Evolutionary conservation across 2,113 vertebrate species (phyloP), one percentile per base, ranked within the genome.

Genomic region (Alligator mississippiensis): DNA sequence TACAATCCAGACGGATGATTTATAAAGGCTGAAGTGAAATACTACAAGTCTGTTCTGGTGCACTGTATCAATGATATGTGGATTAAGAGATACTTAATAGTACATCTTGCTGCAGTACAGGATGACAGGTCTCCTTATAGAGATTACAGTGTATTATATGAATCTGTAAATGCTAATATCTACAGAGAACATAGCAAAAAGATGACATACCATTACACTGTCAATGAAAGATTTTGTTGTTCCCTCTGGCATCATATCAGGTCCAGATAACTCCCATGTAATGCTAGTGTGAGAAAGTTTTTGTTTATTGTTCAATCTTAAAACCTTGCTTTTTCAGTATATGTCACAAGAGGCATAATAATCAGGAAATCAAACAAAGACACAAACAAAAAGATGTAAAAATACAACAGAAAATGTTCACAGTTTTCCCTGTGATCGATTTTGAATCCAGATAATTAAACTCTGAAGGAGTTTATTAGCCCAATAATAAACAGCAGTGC

Each of bases 81-180:
- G 11, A 80, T 80, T 85, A 91, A 94, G 77, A 3, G 1, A 60
- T 91, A 70, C 57, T 85, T 91, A 84, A 75, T 85, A 80, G 54
- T 79, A 80, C 63, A 30, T 62, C 80, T 91, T 90, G 27, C 66
- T 88, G 10, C 60, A 72, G 30, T 76, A 80, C 16, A 80, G 66
- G 57, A 66, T 80, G 77, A 77, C 34, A 87, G 11, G 8, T 80
- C 60, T 59, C 79, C 59, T 85, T 90, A 1, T 14, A 80, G 34
- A 54, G 34, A 81, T 80, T 68, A 80, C 3, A 3, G 58, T 85
- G 70, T 47, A 82, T 75, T 94, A 34, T 84, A 89, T 89, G 60
- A 82, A 89, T 86, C 54, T 88, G 1, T 84, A 54, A 68, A 4
- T 91, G 4, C 22, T 92, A 18, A 66, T 77, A 57, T 60, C 80